Conservation (phyloP, 1,140 invertebrate genomes). For the Cydia pomonella region DNA sequence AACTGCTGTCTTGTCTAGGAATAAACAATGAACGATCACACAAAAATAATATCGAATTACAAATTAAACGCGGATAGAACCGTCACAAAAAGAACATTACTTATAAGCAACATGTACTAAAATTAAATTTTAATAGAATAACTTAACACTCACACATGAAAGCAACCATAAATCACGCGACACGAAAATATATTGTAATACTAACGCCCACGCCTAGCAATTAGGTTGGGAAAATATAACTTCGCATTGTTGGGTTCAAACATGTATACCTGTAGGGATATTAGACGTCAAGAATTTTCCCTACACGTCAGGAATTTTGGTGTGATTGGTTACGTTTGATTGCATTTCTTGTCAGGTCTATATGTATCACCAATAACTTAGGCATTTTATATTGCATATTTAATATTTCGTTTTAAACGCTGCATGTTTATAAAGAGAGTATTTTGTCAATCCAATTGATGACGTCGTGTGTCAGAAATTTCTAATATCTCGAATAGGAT, state of each 20-base stretch:
- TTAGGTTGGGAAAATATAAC: constrained; percentile 25
- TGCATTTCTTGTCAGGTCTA: neutral
- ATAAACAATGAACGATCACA: too few relatives aligned
- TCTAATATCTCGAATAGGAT: neutral
- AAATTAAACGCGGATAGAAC: neutral
- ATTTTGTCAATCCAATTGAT: too few relatives aligned
- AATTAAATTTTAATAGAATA: neutral
- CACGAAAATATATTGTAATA: constrained; percentile 23
- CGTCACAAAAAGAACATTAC: neutral
- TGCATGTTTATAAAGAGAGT: too few relatives aligned
- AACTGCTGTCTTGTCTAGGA: too few relatives aligned
- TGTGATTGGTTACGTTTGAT: neutral
- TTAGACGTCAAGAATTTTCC: neutral
- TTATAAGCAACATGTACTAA: neutral
- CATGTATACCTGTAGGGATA: neutral
- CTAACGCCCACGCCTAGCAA: constrained; percentile 17
- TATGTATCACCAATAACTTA: neutral
- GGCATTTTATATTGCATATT: too few relatives aligned
- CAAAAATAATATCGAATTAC: too few relatives aligned
- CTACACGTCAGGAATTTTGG: neutral
- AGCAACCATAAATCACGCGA: constrained; percentile 3
- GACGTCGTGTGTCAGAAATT: neutral
- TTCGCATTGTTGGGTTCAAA: constrained; percentile 5
- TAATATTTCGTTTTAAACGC: too few relatives aligned
- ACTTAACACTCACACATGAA: constrained; percentile 19